Evolutionary conservation across 2,888 invertebrate species (phyloP), one percentile per base, ranked within the genome.

Genomic region (Nysson spinosus): DNA sequence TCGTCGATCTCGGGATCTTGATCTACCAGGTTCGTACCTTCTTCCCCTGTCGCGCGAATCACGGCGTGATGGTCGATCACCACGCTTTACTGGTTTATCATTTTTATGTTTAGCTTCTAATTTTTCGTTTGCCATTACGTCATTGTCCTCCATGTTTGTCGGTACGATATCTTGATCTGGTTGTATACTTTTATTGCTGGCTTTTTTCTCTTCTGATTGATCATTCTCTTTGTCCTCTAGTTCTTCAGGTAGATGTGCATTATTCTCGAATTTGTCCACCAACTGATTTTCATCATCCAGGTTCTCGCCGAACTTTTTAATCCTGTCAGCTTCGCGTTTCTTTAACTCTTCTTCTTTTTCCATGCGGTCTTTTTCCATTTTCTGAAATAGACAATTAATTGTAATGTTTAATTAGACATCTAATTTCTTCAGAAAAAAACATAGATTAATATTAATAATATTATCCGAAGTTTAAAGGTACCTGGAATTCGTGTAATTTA

Each of bases 401-500:
- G 28, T 11, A 35, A 30, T 20, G 22, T 40, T 34, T 1, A n/a
- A 30, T n/a, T 7, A n/a, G 6, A 30, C n/a, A 30, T 30, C n/a
- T 7, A 4, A 30, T n/a, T n/a, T 4, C 28, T 9, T 9, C 3
- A 28, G n/a, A 28, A n/a, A 28, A 4, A 6, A 9, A 3, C n/a
- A 4, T 4, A 28, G 3, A 6, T 4, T 28, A 9, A n/a, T 28
- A 3, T 4, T 3, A 9, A n/a, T 6, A 28, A 28, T 28, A 6
- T 28, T 28, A 4, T 9, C 35, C 17, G 11, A 43, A 5, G n/a
- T 11, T 16, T 14, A 14, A 30, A 54, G 52, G 52, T 79, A 91
- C 92, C 89, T 95, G 94, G 79, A 94, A 92, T 80, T 96, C 95
- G 0, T 93, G 92, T 1, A 95, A 88, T 85, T 95, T 95, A 69